Evolutionary conservation across 1,140 invertebrate species (phyloP).

Genomic region (Achroia grisella): DNA sequence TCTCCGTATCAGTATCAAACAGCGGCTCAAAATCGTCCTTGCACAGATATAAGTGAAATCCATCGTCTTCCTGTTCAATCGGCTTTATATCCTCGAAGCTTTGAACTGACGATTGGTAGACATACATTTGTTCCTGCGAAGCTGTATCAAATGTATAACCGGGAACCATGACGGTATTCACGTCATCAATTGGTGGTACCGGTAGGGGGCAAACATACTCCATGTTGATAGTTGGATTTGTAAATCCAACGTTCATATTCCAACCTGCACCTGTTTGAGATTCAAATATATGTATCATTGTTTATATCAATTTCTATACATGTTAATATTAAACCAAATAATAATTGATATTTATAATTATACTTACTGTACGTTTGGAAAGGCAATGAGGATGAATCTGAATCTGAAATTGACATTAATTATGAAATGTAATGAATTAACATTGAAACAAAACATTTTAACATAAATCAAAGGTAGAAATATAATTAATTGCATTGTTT

Average conservation of each 20-base stretch:
- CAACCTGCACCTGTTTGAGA: background rate
- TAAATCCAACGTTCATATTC: background rate
- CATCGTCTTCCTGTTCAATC: slow-evolving; percentile 3
- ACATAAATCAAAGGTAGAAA: no score
- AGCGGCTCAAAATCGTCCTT: slow-evolving; percentile 50
- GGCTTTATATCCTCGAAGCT: background rate
- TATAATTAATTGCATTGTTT: no score
- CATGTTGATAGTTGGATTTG: no score
- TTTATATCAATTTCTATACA: background rate
- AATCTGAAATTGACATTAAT: slow-evolving; percentile 13
- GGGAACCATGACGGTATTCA: no score
- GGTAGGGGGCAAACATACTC: no score
- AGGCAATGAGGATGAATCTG: background rate
- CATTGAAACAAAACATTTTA: slow-evolving; percentile 3
- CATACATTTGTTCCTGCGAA: no score
- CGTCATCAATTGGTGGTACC: no score
- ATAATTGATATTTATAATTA: background rate
- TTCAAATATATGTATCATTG: no score
- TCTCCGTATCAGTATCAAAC: slow-evolving; percentile 21
- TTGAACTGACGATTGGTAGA: no score
- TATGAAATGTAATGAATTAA: background rate
- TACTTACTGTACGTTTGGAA: slow-evolving; percentile 14
- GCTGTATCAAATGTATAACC: no score
- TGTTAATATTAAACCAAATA: no score
- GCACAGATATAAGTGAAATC: slow-evolving; percentile 44